Evolutionary conservation across 2,888 invertebrate species (phyloP), one percentile per base, ranked within the genome.

Genomic region (Agonopterix arenella): DNA sequence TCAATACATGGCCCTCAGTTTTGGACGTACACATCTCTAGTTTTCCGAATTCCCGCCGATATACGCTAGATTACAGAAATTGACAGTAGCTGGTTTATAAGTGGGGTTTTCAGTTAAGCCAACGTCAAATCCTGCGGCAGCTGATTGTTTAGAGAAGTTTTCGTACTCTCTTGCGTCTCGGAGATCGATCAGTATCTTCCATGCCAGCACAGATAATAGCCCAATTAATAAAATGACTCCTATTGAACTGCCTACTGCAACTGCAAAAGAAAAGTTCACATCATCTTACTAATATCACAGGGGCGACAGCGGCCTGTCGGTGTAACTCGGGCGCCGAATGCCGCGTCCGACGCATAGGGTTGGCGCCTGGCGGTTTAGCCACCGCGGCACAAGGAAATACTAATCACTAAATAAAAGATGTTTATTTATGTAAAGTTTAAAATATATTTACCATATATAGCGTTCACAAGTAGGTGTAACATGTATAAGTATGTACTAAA

Each of bases 151-250:
- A 8, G 61, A 60, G 44, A 85, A 84, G 56, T 72, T 80, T 0
- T 69, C 53, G 49, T 78, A 86, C 56, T 84, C 84, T 10, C 64
- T 72, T 46, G 71, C 69, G 48, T 86, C 85, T 48, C 77, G 75
- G 2, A 69, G 46, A 36, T 80, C 76, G 1, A 82, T 70, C 5
- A 80, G 47, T 4, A 82, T 53, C 58, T 85, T 86, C 84, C 84
- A 85, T 0, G 64, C 55, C 1, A 84, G 60, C 0, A 79, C 61
- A 1, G 84, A 80, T 41, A 83, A 36, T 4, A 86, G 52, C 2
- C 86, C 86, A n/a, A 85, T 69, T 1, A 84, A 48, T 9, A 86
- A 45, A 0, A 84, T 71, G 7, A 62, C 54, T 0, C 73, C 79
- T 7, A 84, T 65, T 0, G 77, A 68, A 47, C 73, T 68, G 1